These are phyloP conservation scores for Tetragnatha versicolor DNA, from an alignment of 1,140 invertebrate species.

Conservation along the genomic window DNA sequence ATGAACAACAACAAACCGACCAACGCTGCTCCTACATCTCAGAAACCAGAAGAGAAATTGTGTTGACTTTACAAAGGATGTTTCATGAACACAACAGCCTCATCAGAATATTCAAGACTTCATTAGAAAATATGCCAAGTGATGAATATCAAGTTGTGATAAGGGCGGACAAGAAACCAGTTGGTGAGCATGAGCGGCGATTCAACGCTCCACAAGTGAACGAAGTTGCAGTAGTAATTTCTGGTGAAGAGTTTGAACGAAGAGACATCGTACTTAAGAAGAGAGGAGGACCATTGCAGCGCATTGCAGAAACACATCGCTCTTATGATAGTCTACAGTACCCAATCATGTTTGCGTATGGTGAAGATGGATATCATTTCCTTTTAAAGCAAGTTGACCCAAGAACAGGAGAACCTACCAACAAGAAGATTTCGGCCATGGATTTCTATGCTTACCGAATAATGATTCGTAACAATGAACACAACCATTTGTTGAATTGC, in stretches of 20 bases:
- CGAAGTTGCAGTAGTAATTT: constrained; percentile 60
- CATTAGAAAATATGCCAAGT: constrained; percentile 28
- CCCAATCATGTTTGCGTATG: too few species aligned
- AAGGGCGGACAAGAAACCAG: constrained; percentile 58
- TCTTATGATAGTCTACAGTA: too few species aligned
- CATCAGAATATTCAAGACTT: constrained; percentile 5
- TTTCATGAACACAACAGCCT: too few species aligned
- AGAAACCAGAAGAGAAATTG: too few species aligned
- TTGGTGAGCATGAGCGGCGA: constrained; percentile 52
- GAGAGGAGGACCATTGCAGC: too few species aligned
- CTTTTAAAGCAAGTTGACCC: too few species aligned
- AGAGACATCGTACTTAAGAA: constrained; percentile 5
- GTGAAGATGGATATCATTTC: too few species aligned
- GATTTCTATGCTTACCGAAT: constrained; percentile 29
- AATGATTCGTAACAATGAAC: constrained; percentile 11
- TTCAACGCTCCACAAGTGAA: constrained; percentile 59
- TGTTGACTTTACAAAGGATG: too few species aligned
- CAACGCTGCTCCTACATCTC: too few species aligned
- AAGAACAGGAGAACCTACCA: too few species aligned
- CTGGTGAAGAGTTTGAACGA: constrained; percentile 54
- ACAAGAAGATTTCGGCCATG: background rate
- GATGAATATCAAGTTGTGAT: constrained; percentile 51
- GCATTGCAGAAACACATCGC: too few species aligned
- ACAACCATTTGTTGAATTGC: constrained; percentile 57
- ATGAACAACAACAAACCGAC: too few species aligned